Conservation (phyloP, 2,888 invertebrate species). For the Atrina japonica region DNA sequence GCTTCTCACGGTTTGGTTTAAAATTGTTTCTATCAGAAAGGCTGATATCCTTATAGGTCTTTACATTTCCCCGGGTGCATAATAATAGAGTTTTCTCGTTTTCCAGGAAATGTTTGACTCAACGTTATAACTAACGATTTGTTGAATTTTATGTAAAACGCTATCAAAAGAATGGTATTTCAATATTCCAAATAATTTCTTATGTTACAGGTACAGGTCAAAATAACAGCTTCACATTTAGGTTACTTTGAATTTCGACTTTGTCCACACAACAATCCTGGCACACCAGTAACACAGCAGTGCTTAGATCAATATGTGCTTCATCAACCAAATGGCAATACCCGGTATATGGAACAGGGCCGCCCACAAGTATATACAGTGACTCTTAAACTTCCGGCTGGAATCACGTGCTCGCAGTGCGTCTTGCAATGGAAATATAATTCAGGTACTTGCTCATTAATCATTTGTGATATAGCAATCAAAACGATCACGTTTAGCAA, state of each 20-base stretch:
- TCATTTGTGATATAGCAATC: too few relatives aligned
- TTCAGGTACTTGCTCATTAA: slow-evolving; percentile 22
- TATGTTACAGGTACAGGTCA: slow-evolving; percentile 26
- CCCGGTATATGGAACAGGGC: slow-evolving; percentile 30
- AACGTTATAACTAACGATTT: too few relatives aligned
- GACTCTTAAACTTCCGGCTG: slow-evolving; percentile 29
- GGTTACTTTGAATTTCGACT: slow-evolving; percentile 72
- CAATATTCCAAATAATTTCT: too few relatives aligned
- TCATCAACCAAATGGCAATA: slow-evolving; percentile 31
- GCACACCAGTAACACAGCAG: slow-evolving; percentile 57
- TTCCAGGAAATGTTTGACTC: too few relatives aligned
- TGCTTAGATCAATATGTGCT: slow-evolving; percentile 62
- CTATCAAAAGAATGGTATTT: too few relatives aligned
- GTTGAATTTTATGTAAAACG: too few relatives aligned
- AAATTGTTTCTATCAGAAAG: too few relatives aligned
- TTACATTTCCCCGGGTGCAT: too few relatives aligned
- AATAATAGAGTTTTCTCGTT: too few relatives aligned
- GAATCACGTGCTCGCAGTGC: slow-evolving; percentile 38
- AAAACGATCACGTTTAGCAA: too few relatives aligned
- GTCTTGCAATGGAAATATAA: slow-evolving; percentile 46
- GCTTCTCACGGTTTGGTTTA: too few relatives aligned
- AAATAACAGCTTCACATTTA: slow-evolving; percentile 64
- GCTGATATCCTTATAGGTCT: too few relatives aligned
- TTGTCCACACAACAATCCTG: slow-evolving; percentile 61
- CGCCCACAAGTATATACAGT: slow-evolving; percentile 31